These are phyloP conservation scores for Metopia argyrocephala DNA, from an alignment of 2,888 invertebrate species.

Conservation along the genomic window DNA sequence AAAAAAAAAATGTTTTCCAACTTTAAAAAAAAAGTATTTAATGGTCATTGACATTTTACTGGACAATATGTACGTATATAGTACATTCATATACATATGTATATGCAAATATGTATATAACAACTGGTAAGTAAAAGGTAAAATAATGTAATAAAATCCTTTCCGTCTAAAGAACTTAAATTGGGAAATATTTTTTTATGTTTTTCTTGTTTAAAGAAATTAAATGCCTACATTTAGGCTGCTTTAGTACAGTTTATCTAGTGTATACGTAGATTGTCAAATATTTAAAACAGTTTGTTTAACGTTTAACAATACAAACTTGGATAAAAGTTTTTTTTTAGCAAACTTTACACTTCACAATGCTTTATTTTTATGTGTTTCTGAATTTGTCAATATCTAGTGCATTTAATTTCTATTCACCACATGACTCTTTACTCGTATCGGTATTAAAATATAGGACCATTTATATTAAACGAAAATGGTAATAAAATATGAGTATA, in stretches of 20 bases:
- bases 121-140: no score
- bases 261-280: not conserved
- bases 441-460: not conserved
- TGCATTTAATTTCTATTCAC: not conserved
- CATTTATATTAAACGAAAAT: not conserved
- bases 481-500: not conserved
- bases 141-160: no score
- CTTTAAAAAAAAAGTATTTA: not conserved
- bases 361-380: not conserved
- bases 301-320: no score
- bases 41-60: slow-evolving; percentile 23
- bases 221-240: not conserved
- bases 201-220: not conserved
- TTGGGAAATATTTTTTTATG: no score
- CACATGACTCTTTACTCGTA: not conserved
- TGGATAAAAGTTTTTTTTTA: no score
- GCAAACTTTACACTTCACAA: no score
- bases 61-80: not conserved
- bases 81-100: no score
- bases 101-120: no score
- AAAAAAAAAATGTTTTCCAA: not conserved
- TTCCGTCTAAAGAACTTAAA: no score
- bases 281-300: not conserved
- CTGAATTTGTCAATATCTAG: not conserved
- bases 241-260: not conserved